Evolutionary conservation across 2,888 invertebrate species (phyloP).

Genomic region (Nomada goodeniana): DNA sequence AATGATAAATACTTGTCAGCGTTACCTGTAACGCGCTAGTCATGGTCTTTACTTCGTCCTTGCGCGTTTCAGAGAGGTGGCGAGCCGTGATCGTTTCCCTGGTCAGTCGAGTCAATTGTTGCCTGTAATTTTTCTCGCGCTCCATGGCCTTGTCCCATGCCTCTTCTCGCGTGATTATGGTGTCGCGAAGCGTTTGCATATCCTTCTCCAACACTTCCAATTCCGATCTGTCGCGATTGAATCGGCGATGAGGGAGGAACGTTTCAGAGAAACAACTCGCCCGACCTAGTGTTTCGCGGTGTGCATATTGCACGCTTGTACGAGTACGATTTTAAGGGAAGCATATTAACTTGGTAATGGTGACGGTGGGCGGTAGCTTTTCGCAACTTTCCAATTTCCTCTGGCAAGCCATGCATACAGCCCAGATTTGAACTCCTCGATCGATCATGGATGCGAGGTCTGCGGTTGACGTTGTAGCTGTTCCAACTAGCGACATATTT

Average conservation of each 20-base stretch:
- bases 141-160: constrained; percentile 75
- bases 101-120: constrained; percentile 77
- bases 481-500: constrained; percentile 7
- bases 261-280: too few relatives aligned
- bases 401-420: constrained; percentile 72
- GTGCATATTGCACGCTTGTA: too few relatives aligned
- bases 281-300: background rate
- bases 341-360: constrained; percentile 75
- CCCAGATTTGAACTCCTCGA: constrained; percentile 66
- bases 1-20: too few relatives aligned
- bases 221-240: constrained; percentile 71
- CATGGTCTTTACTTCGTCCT: constrained; percentile 73
- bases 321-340: too few relatives aligned
- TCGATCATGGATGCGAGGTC: constrained; percentile 52
- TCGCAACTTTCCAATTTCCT: constrained; percentile 67
- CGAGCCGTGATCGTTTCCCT: constrained; percentile 76
- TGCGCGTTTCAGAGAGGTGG: constrained; percentile 76
- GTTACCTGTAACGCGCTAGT: constrained; percentile 42
- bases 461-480: constrained; percentile 63
- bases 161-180: constrained; percentile 75
- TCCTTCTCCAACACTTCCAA: constrained; percentile 77
- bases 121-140: constrained; percentile 77
- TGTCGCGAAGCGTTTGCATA: constrained; percentile 77
- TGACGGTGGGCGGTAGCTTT: constrained; percentile 66
- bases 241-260: too few relatives aligned